phyloP scores from a whole-genome alignment of 2,113 vertebrate species.

The Apus apus region DNA sequence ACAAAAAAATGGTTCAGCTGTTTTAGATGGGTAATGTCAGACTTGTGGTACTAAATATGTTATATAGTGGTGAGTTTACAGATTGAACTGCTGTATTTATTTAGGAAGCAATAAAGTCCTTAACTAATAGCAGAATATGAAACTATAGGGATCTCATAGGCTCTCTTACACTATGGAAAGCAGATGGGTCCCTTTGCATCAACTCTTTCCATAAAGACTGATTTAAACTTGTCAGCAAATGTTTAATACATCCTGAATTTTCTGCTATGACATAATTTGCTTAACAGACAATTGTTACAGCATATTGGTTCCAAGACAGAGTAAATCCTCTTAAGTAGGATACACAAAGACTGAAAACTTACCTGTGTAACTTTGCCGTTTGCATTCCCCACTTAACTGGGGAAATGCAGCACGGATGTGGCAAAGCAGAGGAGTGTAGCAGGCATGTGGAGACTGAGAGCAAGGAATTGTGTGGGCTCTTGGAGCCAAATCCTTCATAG shows the following conservation, averaged over 20 bases:
- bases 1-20: not conserved
- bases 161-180: not conserved
- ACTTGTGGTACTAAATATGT: not conserved
- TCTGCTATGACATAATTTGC: not conserved
- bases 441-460: rapidly evolving
- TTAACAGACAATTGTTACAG: not conserved
- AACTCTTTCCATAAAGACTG: not conserved
- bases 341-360: not conserved
- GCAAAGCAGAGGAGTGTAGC: not conserved
- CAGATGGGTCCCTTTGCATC: not conserved
- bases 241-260: not conserved
- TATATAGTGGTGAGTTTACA: not conserved
- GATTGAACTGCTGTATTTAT: conserved; percentile 33
- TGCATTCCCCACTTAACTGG: not conserved
- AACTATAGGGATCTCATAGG: not conserved
- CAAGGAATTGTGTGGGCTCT: not conserved
- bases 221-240: not conserved
- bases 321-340: not conserved
- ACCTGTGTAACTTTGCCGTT: not conserved
- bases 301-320: not conserved
- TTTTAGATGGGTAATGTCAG: not conserved
- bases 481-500: not conserved
- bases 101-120: conserved; percentile 16
- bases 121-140: conserved; percentile 17
- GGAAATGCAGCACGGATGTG: rapidly evolving